phyloP scores from a whole-genome alignment of 2,797 vertebrate genomes.

The Eulemur coronatus region DNA sequence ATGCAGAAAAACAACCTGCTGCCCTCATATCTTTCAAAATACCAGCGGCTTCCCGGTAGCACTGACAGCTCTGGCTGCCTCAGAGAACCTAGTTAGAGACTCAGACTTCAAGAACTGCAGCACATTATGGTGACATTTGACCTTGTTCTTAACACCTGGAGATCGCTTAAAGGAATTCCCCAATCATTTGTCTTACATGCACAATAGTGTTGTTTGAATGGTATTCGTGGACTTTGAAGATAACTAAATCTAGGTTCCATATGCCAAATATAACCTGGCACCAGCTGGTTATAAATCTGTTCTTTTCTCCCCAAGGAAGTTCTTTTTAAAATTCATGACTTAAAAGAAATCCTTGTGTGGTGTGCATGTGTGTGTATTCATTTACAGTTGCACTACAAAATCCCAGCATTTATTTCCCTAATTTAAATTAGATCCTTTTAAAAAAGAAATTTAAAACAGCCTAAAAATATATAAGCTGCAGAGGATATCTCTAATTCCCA shows the following conservation, averaged over 20 bases:
- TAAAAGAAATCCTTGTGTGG: conserved; percentile 73
- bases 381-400: conserved; percentile 50
- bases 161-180: conserved; percentile 78
- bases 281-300: conserved; percentile 87
- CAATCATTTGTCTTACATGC: conserved; percentile 72
- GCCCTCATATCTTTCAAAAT: background rate
- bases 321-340: conserved; percentile 84
- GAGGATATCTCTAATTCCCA: background rate
- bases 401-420: conserved; percentile 26
- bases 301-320: conserved; percentile 79
- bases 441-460: conserved; percentile 9
- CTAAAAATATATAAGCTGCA: background rate
- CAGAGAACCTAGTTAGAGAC: conserved; percentile 36
- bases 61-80: background rate
- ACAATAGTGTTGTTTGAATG: conserved; percentile 72
- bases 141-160: conserved; percentile 61
- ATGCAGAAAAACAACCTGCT: background rate
- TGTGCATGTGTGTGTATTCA: background rate
- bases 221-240: conserved; percentile 82
- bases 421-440: background rate
- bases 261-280: conserved; percentile 84
- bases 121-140: conserved; percentile 37
- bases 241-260: conserved; percentile 82
- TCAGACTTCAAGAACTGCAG: conserved; percentile 14
- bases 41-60: background rate